These are phyloP conservation scores for Hemiprocne comata DNA, from an alignment of 2,113 vertebrate species.

Conservation along the genomic window DNA sequence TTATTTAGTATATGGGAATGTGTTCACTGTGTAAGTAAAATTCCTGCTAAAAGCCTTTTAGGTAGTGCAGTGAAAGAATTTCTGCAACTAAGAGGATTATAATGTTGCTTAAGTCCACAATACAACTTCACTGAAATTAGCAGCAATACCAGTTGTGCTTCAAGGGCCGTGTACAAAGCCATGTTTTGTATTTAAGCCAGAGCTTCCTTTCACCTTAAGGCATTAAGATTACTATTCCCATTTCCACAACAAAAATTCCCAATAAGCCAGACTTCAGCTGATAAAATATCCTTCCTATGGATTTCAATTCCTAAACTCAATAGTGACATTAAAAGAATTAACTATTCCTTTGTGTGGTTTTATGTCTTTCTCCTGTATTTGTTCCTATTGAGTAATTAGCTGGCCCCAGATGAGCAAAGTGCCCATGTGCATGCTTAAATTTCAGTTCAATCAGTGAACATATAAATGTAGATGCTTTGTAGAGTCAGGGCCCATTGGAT, in stretches of 20 bases:
- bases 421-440: not conserved
- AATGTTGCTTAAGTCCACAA: not conserved
- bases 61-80: not conserved
- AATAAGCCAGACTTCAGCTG: not conserved
- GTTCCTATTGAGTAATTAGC: not conserved
- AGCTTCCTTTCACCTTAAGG: not conserved
- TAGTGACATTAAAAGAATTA: not conserved
- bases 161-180: not conserved
- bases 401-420: not conserved
- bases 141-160: not conserved
- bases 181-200: not conserved
- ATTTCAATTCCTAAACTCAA: not conserved
- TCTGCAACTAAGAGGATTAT: conserved; percentile 27
- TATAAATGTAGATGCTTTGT: not conserved
- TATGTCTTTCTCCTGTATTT: not conserved
- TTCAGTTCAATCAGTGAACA: not conserved
- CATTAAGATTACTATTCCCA: not conserved
- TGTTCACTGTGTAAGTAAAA: not conserved
- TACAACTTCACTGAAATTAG: not conserved
- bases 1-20: not conserved
- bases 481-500: not conserved
- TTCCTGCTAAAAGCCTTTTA: not conserved
- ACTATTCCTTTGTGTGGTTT: not conserved
- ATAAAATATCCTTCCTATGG: not conserved
- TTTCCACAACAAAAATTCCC: conserved; percentile 23